Percentiles rank a stretch among this genome's conserved stretches.
Conservation (phyloP, 2,113 vertebrate genomes). For the Calonectris borealis region DNA sequence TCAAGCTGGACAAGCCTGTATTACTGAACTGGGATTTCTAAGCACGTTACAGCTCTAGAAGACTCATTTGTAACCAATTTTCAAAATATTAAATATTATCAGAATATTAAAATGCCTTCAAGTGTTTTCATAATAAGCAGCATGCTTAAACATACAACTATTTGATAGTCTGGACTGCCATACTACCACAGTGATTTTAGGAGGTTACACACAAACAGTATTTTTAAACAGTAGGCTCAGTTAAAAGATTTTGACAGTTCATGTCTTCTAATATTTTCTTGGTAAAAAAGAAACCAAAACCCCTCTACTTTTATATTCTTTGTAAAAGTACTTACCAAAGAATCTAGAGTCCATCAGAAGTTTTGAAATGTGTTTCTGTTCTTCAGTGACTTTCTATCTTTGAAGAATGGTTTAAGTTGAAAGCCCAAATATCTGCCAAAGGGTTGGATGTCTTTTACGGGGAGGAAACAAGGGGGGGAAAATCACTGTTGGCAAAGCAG, state of each 20-base stretch:
- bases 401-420: not conserved
- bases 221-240: not conserved
- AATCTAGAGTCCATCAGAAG: not conserved
- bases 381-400: not conserved
- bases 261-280: not conserved
- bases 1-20: not conserved
- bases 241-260: not conserved
- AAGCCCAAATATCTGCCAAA: not conserved
- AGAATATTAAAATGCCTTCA: constrained; percentile 32
- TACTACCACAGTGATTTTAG: constrained; percentile 4
- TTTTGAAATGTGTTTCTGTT: not conserved
- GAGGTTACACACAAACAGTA: not conserved
- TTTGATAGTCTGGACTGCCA: not conserved
- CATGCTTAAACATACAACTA: not conserved
- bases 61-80: not conserved
- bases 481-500: not conserved
- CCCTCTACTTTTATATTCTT: not conserved
- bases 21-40: constrained; percentile 30
- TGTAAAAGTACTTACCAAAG: not conserved
- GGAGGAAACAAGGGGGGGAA: not conserved
- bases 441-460: not conserved
- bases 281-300: not conserved
- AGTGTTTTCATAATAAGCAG: constrained; percentile 10
- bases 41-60: not conserved
- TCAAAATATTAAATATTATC: not conserved